phyloP scores from a whole-genome alignment of 2,888 invertebrate genomes.

The Limnephilus auricula region DNA sequence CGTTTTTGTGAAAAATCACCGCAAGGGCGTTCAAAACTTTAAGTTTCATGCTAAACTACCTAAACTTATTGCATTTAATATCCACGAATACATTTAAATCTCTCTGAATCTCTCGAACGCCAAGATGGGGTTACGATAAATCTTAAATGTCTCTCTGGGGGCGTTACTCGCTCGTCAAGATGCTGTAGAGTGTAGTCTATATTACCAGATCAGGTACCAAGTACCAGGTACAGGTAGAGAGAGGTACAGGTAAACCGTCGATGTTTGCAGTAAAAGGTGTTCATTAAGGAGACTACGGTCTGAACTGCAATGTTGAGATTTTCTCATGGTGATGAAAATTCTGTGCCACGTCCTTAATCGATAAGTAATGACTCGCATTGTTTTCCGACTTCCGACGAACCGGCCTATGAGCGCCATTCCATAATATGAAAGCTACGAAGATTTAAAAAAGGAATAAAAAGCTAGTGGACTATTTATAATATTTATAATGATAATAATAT shows the following conservation, averaged over 20 bases:
- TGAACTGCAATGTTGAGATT: conserved; percentile 24
- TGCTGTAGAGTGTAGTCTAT: background rate
- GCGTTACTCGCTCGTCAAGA: conserved; percentile 19
- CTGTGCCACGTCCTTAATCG: conserved; percentile 39
- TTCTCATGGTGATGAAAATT: conserved; percentile 42
- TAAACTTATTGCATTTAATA: background rate
- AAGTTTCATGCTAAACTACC: background rate
- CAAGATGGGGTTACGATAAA: conserved; percentile 18
- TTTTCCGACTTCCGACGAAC: conserved; percentile 35
- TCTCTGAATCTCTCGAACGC: background rate
- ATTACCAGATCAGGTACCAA: too few relatives aligned
- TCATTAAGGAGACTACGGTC: conserved; percentile 13
- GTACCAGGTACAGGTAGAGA: background rate
- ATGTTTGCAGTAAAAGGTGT: conserved; percentile 32
- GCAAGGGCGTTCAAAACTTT: too few relatives aligned
- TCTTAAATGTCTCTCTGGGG: background rate
- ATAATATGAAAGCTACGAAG: background rate
- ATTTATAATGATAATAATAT: too few relatives aligned
- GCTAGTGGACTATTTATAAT: too few relatives aligned
- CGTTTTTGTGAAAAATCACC: too few relatives aligned
- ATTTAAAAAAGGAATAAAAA: too few relatives aligned
- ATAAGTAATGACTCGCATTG: conserved; percentile 37
- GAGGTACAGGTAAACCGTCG: background rate
- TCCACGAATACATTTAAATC: background rate
- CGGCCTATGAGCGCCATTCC: background rate